Evolutionary conservation across 2,113 vertebrate genomes (phyloP), one percentile per base, ranked within the genome.

Genomic region (Pseudorectes ferrugineus): DNA sequence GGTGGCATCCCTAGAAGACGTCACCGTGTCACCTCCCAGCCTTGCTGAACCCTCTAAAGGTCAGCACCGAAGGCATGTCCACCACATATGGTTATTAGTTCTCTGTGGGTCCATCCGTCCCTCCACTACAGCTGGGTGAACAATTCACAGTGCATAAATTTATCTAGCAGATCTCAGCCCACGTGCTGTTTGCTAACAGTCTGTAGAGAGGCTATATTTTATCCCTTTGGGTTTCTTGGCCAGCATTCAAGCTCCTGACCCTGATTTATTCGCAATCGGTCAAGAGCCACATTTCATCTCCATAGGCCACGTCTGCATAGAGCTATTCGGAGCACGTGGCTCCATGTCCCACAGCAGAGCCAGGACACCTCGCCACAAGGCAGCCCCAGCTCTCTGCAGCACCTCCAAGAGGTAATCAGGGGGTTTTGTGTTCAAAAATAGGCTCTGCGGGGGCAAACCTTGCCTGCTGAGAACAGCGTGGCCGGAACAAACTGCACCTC

Each of bases 171-270:
- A 95, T 81, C 95, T 84, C 95, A 95, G 95, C 93, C 96, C 94
- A 96, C 95, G 92, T 97, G 95, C 95, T 96, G 82, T 93, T 97
- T 90, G 92, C 94, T 94, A 93, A 92, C 92, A 90, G 94, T 92
- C 94, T 95, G 89, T 76, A 24, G 94, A 94, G 94, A 97, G 88
- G 82, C 92, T 88, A 31, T 96, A 90, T 95, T 95, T 96, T 94
- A 97, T 96, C 94, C 95, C 93, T 96, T 97, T 95, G 96, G 96
- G 94, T 93, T 97, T 96, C 95, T 95, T 97, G 95, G 96, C 95
- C 73, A 88, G 82, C 75, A 35, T 70, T 96, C 96, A 96, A 93
- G 83, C 88, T 95, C 52, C 92, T 94, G 95, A 95, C 95, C 90
- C 93, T 96, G 90, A 96, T 97, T 96, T 96, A 96, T 94, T 95